Evolutionary conservation across 2,797 vertebrate genomes (phyloP).

Genomic region (Amniataba percoides): DNA sequence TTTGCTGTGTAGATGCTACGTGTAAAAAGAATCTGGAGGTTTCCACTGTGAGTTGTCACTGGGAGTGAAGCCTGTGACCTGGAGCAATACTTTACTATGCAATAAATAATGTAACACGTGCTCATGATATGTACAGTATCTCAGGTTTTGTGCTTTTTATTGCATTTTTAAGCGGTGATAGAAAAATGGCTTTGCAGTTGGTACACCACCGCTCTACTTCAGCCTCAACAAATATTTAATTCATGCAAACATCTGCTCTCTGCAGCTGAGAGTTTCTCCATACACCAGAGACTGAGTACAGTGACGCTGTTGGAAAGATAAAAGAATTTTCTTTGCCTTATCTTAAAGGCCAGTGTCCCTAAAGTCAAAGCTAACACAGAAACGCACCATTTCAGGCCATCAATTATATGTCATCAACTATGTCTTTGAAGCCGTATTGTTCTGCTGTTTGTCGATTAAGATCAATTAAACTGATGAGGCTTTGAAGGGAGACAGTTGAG

Average conservation of each 20-base stretch:
- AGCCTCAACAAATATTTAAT: conserved; percentile 70
- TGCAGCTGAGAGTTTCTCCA: conserved; percentile 43
- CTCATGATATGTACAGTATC: conserved; percentile 10
- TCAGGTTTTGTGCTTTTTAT: conserved; percentile 33
- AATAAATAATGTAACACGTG: conserved; percentile 35
- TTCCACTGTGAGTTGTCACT: conserved; percentile 10
- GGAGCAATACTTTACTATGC: conserved; percentile 14
- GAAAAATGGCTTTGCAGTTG: conserved; percentile 31
- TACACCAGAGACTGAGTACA: conserved; percentile 39
- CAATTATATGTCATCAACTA: not conserved
- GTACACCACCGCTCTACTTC: conserved; percentile 38
- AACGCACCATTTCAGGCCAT: not conserved
- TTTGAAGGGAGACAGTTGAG: not conserved
- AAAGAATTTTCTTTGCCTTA: conserved; percentile 9
- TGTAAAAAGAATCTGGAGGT: not conserved
- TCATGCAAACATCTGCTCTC: conserved; percentile 75
- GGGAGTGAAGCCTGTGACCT: conserved; percentile 14
- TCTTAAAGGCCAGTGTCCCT: conserved; percentile 16
- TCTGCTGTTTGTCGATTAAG: not conserved
- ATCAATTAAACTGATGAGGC: conserved; percentile 11
- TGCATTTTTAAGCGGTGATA: conserved; percentile 31
- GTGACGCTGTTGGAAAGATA: conserved; percentile 25
- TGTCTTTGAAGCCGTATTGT: not conserved
- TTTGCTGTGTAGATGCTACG: conserved; percentile 24
- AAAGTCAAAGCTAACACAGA: conserved; percentile 14